phyloP scores from a whole-genome alignment of 2,888 invertebrate genomes.

The Ceratothoa steindachneri region DNA sequence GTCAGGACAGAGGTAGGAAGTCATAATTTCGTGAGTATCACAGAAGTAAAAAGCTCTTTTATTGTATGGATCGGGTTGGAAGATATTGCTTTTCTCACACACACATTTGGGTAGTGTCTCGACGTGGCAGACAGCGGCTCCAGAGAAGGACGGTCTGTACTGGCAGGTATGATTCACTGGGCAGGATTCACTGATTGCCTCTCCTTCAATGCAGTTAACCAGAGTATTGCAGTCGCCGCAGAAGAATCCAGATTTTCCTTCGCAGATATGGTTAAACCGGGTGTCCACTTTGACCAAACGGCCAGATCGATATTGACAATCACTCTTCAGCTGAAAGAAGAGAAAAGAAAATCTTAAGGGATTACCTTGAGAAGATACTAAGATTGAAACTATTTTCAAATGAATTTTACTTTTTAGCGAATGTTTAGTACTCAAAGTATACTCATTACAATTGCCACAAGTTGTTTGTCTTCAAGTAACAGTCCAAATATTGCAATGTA shows the following conservation, averaged over 20 bases:
- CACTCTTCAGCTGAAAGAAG: not conserved
- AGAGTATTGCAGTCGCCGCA: conserved; percentile 1
- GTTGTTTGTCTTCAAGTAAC: too few relatives aligned
- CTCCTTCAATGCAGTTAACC: conserved; percentile 11
- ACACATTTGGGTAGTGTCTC: not conserved
- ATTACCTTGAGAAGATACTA: too few relatives aligned
- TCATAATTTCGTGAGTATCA: not conserved
- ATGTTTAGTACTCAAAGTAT: too few relatives aligned
- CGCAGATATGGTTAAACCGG: not conserved
- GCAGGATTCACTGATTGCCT: not conserved
- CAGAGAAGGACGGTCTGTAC: not conserved
- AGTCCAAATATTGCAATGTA: too few relatives aligned
- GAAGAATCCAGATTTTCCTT: not conserved
- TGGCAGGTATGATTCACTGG: not conserved
- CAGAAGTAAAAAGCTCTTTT: not conserved
- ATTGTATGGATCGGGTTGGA: not conserved
- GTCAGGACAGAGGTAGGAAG: not conserved
- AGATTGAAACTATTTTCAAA: too few relatives aligned
- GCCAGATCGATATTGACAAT: not conserved
- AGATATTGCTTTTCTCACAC: not conserved
- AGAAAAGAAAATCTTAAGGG: not conserved
- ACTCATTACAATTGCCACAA: too few relatives aligned
- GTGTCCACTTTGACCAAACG: not conserved
- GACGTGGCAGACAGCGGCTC: not conserved
- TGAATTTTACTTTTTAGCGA: too few relatives aligned